Conservation (phyloP, 2,888 invertebrate species). For the Chaetoderma sp. region DNA sequence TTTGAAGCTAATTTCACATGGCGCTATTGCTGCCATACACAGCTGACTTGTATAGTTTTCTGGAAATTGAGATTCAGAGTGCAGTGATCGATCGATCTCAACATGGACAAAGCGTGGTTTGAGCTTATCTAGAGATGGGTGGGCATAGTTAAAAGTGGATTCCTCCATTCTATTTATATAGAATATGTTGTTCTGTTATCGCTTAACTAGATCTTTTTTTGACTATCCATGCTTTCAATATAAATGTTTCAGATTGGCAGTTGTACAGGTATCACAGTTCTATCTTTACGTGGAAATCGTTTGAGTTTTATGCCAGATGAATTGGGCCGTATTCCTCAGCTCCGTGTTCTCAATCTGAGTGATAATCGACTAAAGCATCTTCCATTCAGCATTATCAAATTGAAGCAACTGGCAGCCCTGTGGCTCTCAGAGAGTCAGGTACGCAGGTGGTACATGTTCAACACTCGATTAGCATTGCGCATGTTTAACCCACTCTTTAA, state of each 20-base stretch:
- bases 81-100: no score
- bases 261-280: conserved; percentile 83
- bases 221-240: background rate
- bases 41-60: no score
- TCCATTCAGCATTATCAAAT: conserved; percentile 89
- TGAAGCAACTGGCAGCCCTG: conserved; percentile 77
- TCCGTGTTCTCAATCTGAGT: conserved; percentile 89
- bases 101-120: no score
- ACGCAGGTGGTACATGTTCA: no score
- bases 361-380: conserved; percentile 85
- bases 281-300: conserved; percentile 87
- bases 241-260: conserved; percentile 78
- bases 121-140: no score
- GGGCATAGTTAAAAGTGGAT: no score
- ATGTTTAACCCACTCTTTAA: background rate
- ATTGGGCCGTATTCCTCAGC: conserved; percentile 85
- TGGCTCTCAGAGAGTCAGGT: conserved; percentile 90
- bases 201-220: no score
- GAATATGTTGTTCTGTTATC: no score
- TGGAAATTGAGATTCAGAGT: no score
- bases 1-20: no score
- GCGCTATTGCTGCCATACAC: no score
- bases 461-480: background rate
- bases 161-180: no score
- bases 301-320: conserved; percentile 87